Conservation (phyloP, 1,140 invertebrate genomes). For the Achatina immaculata region DNA sequence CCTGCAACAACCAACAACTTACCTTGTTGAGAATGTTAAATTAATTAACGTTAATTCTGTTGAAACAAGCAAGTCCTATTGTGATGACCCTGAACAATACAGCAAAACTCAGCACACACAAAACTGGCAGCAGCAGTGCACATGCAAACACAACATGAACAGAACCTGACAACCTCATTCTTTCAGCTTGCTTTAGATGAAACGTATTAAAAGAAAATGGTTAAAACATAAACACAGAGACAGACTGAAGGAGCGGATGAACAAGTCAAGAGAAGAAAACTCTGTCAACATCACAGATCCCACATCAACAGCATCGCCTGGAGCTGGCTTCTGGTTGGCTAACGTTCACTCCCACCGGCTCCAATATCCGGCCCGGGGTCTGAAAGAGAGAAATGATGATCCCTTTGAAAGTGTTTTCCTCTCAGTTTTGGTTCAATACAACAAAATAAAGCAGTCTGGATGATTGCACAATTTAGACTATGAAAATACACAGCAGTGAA, state of each 20-base stretch:
- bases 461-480: too few relatives aligned
- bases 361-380: conserved; percentile 59
- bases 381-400: conserved; percentile 42
- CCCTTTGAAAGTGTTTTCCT: too few relatives aligned
- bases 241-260: not conserved
- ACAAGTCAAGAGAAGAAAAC: not conserved
- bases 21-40: too few relatives aligned
- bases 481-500: too few relatives aligned
- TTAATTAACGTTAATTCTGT: too few relatives aligned
- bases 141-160: not conserved
- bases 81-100: not conserved
- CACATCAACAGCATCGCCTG: conserved; percentile 55
- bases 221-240: not conserved
- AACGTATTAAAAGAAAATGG: not conserved
- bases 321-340: conserved; percentile 48
- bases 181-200: not conserved
- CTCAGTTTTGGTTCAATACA: too few relatives aligned
- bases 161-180: not conserved
- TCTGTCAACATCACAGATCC: not conserved
- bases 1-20: too few relatives aligned
- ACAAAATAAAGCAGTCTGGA: too few relatives aligned
- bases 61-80: too few relatives aligned
- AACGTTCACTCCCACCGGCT: conserved; percentile 56
- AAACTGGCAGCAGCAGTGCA: not conserved
- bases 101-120: not conserved